Conservation (phyloP, 2,888 invertebrate species). For the Synanthedon tipuliformis region DNA sequence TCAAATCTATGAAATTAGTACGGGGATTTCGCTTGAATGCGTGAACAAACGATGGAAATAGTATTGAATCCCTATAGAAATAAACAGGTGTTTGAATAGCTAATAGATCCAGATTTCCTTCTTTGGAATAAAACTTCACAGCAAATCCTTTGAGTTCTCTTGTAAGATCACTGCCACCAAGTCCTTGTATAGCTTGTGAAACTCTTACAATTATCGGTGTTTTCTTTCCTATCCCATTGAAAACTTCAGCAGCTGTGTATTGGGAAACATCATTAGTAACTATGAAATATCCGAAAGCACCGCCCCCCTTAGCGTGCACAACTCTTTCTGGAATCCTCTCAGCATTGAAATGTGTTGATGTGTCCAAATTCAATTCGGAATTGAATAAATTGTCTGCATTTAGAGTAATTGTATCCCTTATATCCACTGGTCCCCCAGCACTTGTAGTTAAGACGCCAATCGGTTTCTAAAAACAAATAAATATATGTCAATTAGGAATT, state of each 20-base stretch:
- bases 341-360: conserved; percentile 76
- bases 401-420: conserved; percentile 76
- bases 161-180: conserved; percentile 84
- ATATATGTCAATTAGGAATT: background rate
- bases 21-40: conserved; percentile 92
- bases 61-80: conserved; percentile 84
- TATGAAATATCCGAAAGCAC: conserved; percentile 85
- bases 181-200: conserved; percentile 83
- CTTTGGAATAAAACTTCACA: conserved; percentile 89
- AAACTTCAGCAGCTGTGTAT: conserved; percentile 80
- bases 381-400: conserved; percentile 69
- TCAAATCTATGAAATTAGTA: conserved; percentile 82
- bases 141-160: conserved; percentile 89
- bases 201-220: conserved; percentile 81
- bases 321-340: conserved; percentile 93
- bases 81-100: conserved; percentile 89
- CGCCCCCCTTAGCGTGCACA: conserved; percentile 92
- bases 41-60: conserved; percentile 88
- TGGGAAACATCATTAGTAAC: conserved; percentile 83
- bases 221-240: conserved; percentile 78
- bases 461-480: conserved; percentile 46
- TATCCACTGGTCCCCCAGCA: conserved; percentile 80
- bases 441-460: conserved; percentile 75
- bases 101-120: conserved; percentile 89
- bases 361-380: conserved; percentile 18